Conservation (phyloP, 2,797 vertebrate species). For the Cryptoprocta ferox region DNA sequence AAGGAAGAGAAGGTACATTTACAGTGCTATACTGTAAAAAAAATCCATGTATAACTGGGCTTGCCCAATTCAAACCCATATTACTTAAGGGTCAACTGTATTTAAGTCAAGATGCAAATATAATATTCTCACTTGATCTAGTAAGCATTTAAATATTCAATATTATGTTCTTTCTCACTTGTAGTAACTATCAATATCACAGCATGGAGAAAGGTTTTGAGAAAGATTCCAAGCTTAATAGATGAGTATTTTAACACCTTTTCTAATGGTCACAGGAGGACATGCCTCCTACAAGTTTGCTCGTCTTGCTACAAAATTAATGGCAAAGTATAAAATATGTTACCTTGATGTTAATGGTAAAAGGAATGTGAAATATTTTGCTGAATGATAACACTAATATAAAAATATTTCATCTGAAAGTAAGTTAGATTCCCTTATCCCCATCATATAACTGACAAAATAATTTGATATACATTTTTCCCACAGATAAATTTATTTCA, state of each 20-base stretch:
- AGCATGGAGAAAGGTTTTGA: neutral
- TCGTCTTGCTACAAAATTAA: neutral
- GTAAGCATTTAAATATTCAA: neutral
- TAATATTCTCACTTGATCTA: neutral
- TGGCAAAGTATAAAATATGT: neutral
- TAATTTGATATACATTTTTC: neutral
- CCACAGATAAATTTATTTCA: slow-evolving; percentile 7
- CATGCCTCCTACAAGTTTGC: neutral
- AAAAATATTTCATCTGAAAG: slow-evolving; percentile 43
- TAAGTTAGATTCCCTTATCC: neutral
- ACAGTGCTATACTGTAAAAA: neutral
- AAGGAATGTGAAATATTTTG: neutral
- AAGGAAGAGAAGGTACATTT: neutral
- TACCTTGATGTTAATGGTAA: neutral
- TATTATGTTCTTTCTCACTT: neutral
- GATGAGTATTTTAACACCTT: neutral
- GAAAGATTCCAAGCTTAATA: neutral
- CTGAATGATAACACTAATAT: neutral
- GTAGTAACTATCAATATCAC: neutral
- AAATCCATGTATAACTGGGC: neutral
- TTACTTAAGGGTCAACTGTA: neutral
- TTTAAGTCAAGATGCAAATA: neutral
- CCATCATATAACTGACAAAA: neutral
- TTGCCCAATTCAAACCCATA: neutral
- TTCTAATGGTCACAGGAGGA: neutral